A percentile compares a stretch with the other conserved stretches of the same genome.
Evolutionary conservation across 2,797 vertebrate genomes (phyloP).

Genomic region (Yasuhikotakia modesta): DNA sequence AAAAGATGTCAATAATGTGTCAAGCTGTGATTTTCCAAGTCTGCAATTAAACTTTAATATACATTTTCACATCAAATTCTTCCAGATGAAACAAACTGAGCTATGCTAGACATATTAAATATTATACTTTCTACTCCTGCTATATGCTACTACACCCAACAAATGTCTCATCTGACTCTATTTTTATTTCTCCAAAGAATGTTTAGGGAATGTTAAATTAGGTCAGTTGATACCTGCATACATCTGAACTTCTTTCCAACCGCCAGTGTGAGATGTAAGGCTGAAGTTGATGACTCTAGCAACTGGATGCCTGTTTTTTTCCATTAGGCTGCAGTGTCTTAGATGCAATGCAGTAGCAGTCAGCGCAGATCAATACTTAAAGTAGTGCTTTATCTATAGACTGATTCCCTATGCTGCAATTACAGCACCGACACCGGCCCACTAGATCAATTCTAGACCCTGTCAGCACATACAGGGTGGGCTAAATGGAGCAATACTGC

Average conservation of each 20-base stretch:
- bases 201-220: background rate
- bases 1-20: background rate
- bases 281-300: constrained; percentile 51
- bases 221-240: background rate
- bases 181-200: background rate
- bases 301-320: constrained; percentile 57
- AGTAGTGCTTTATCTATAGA: constrained; percentile 74
- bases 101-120: background rate
- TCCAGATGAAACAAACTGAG: background rate
- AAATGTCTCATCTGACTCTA: background rate
- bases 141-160: too few relatives aligned
- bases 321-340: constrained; percentile 58
- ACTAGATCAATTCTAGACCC: constrained; percentile 68
- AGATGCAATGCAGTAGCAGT: constrained; percentile 56
- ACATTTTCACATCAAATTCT: too few relatives aligned
- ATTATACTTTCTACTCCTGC: too few relatives aligned
- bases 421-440: constrained; percentile 62
- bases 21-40: too few relatives aligned
- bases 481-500: constrained; percentile 3
- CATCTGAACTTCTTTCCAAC: constrained; percentile 36
- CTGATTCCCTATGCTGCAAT: constrained; percentile 64
- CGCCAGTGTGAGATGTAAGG: constrained; percentile 43
- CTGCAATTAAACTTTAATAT: too few relatives aligned
- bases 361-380: constrained; percentile 62
- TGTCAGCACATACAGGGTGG: constrained; percentile 44